Evolutionary conservation across 2,113 vertebrate genomes (phyloP), one percentile per base, ranked within the genome.

Genomic region (Scopus umbretta): DNA sequence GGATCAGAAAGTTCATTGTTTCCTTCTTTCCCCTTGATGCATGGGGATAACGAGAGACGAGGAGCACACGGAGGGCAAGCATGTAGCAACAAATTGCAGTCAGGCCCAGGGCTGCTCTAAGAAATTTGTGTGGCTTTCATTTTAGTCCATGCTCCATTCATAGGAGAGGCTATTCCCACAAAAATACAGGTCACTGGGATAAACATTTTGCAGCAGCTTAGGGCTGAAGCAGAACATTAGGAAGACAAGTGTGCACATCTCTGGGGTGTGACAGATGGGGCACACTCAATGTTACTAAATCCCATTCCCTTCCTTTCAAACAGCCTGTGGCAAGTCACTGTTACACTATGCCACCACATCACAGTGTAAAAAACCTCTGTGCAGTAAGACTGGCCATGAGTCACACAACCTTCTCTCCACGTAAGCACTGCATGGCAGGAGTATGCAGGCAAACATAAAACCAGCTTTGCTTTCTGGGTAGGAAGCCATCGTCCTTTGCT

Each of bases 311-410:
- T 47, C 90, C 62, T 87, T 88, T 89, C 92, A 67, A 86, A 50
- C 70, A 90, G 83, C 45, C 89, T 52, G 67, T 70, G 91, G 43
- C 76, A 97, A 92, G 72, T 96, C 94, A 94, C 71, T 87, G 88
- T 50, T 92, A 32, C 34, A 50, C 52, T 67, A n/a, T 23, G n/a
- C 87, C 74, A 94, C 73, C 67, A 86, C 87, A 75, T 45, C 88
- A 70, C 88, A 40, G 45, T 18, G 40, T 29, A 55, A 43, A 43
- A 86, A 59, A 42, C 21, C 94, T 92, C 88, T 43, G 80, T 38
- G 56, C 52, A 73, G 90, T 85, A 89, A 53, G n/a, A 16, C 91
- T 80, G 74, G 79, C 42, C 82, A 62, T 13, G 0, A 81, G 32
- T 53, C 80, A 68, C 9, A 1, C 62, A 58, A 53, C 80, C 52